phyloP scores from a whole-genome alignment of 2,797 vertebrate species.

The Hippocampus kuda region DNA sequence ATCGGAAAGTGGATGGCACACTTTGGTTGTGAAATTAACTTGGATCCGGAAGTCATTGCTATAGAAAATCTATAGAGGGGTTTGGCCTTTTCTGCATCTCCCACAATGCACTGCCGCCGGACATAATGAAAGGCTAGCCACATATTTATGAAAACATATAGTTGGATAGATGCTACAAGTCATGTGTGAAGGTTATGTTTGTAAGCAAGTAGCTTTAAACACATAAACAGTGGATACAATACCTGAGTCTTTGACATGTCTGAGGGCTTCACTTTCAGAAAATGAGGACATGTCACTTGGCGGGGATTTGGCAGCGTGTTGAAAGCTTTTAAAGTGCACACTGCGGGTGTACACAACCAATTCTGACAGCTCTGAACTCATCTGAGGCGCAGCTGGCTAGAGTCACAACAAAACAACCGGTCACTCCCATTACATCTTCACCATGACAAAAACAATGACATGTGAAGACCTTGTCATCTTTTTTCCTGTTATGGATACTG shows the following conservation, averaged over 20 bases:
- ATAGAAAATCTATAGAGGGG: too few species aligned
- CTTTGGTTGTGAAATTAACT: too few species aligned
- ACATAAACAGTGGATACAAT: slow-evolving; percentile 11
- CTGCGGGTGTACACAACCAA: slow-evolving; percentile 81
- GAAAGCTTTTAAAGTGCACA: slow-evolving; percentile 70
- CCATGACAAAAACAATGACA: not conserved
- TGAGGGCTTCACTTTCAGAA: slow-evolving; percentile 81
- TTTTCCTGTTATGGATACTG: slow-evolving; percentile 28
- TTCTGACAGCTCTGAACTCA: slow-evolving; percentile 77
- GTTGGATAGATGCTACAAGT: too few species aligned
- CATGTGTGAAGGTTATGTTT: too few species aligned
- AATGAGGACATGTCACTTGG: slow-evolving; percentile 77
- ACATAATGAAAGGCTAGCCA: too few species aligned
- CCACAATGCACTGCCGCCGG: too few species aligned
- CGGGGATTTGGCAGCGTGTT: slow-evolving; percentile 55
- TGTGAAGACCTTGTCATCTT: slow-evolving; percentile 38
- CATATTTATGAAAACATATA: too few species aligned
- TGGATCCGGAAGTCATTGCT: too few species aligned
- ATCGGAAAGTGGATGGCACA: too few species aligned
- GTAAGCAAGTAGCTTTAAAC: not conserved
- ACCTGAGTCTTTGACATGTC: slow-evolving; percentile 78
- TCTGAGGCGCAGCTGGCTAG: slow-evolving; percentile 50
- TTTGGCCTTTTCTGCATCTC: too few species aligned
- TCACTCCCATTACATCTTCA: not conserved
- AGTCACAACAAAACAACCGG: slow-evolving; percentile 9